Evolutionary conservation across 2,888 invertebrate species (phyloP).

Genomic region (Melanostoma mellinum): DNA sequence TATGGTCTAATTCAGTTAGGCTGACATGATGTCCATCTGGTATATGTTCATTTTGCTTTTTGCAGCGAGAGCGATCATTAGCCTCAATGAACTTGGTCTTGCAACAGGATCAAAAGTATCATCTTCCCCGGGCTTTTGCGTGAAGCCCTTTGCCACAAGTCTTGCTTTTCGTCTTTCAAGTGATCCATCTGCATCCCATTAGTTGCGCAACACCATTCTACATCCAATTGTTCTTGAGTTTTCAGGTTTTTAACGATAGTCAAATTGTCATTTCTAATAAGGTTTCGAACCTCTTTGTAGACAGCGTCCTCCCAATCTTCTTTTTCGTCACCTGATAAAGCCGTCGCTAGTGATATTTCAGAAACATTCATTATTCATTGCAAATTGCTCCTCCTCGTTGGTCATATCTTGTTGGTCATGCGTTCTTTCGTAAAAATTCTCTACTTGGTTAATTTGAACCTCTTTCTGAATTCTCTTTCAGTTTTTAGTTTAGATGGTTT

Average conservation of each 20-base stretch:
- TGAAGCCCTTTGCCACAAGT: slow-evolving; percentile 76
- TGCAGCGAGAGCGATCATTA: no score
- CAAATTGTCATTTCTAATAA: slow-evolving; percentile 72
- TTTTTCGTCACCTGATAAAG: slow-evolving; percentile 18
- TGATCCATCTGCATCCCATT: slow-evolving; percentile 73
- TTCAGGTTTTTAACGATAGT: slow-evolving; percentile 69
- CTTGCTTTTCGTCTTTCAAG: slow-evolving; percentile 75
- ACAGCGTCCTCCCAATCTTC: slow-evolving; percentile 32
- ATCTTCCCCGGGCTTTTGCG: slow-evolving; percentile 75
- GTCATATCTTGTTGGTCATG: neutral
- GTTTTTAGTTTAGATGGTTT: neutral
- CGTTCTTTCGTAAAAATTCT: no score
- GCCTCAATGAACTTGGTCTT: no score
- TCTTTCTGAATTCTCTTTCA: neutral
- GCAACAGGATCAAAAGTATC: no score
- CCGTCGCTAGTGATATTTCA: slow-evolving; percentile 7
- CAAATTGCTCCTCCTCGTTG: slow-evolving; percentile 5
- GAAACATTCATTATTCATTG: slow-evolving; percentile 36
- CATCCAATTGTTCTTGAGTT: slow-evolving; percentile 74
- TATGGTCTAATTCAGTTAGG: no score
- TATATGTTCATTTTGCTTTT: no score
- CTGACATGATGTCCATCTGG: no score
- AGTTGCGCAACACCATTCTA: slow-evolving; percentile 75
- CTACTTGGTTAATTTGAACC: no score
- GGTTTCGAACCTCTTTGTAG: slow-evolving; percentile 12